These are phyloP conservation scores for Tringa solitaria DNA, from an alignment of 2,113 vertebrate genomes.

Conservation along the genomic window DNA sequence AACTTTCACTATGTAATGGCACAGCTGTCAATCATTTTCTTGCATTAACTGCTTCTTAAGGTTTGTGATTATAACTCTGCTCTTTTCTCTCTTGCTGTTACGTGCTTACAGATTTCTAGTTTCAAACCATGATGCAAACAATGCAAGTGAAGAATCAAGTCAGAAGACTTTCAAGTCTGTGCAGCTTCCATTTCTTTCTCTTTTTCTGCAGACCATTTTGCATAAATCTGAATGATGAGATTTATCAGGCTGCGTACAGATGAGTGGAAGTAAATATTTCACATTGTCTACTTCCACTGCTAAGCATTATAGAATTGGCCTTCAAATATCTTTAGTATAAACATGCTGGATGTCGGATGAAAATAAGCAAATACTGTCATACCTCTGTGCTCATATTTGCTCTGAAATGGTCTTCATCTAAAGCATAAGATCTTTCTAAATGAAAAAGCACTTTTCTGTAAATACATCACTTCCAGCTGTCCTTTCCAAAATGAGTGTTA, in stretches of 20 bases:
- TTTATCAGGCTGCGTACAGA: background rate
- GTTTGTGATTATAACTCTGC: slow-evolving; percentile 48
- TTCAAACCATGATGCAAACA: slow-evolving; percentile 38
- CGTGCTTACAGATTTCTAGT: background rate
- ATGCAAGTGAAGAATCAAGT: slow-evolving; percentile 11
- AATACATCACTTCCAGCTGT: background rate
- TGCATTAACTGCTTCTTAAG: slow-evolving; percentile 21
- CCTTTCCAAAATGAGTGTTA: background rate
- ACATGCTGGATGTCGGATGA: background rate
- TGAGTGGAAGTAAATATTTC: background rate
- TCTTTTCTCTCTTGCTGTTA: slow-evolving; percentile 49
- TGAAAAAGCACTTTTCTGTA: background rate
- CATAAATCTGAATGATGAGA: background rate
- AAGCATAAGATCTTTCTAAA: background rate
- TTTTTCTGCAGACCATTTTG: slow-evolving; percentile 5
- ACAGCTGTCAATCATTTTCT: slow-evolving; percentile 31
- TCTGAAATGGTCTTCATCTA: background rate
- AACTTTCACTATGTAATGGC: background rate
- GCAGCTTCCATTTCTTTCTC: background rate
- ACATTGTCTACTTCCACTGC: background rate
- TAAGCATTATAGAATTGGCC: background rate
- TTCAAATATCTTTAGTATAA: background rate
- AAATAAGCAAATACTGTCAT: background rate
- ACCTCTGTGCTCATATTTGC: background rate
- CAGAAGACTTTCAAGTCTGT: slow-evolving; percentile 19